Base-by-base conservation (phyloP, 2,888 invertebrate genomes). In the Heliconius ethilla region DNA sequence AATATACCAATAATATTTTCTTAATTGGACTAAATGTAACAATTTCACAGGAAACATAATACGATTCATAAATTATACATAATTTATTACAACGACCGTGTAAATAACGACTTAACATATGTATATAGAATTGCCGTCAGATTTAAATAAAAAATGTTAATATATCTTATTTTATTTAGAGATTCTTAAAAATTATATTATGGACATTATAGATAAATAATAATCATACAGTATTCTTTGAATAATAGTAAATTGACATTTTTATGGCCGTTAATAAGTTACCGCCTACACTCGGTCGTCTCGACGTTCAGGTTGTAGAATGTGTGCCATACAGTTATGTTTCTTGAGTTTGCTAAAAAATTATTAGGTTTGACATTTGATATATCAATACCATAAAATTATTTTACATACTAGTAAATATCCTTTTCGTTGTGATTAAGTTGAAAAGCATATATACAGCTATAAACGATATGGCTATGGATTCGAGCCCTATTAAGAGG, bases 111-210 rank as follows among this genome's bases (percentile, higher is more conserved):
- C n/a, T 55, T 25, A 18, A 45, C 45, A 45, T 27, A 45, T 25
- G 22, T 45, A 27, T 51, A 33, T 29, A 66, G 27, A 18, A 40
- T 45, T 69, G 40, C n/a, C 25, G 15, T 69, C 25, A 84, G 51
- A 69, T 74, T 74, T 77, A 55, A 77, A 79, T 77, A 79, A 77
- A 51, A 75, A 77, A 79, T 77, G 70, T 63, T 75, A 77, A 79
- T 75, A 37, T 70, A 79, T 79, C 66, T 78, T 77, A 66, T 67
- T 66, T 77, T 66, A 55, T 74, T n/a, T 22, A 72, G 25, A 69
- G 13, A 55, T 55, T 55, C n/a, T 33, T n/a, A 72, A 72, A 55
- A 22, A 72, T 72, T 72, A 72, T 72, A 55, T 55, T 72, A 55
- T 29, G 33, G n/a, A 22, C 13, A 55, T 69, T 72, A 72, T 55